Evolutionary conservation across 1,140 invertebrate genomes (phyloP).

Genomic region (Colletes gigas): DNA sequence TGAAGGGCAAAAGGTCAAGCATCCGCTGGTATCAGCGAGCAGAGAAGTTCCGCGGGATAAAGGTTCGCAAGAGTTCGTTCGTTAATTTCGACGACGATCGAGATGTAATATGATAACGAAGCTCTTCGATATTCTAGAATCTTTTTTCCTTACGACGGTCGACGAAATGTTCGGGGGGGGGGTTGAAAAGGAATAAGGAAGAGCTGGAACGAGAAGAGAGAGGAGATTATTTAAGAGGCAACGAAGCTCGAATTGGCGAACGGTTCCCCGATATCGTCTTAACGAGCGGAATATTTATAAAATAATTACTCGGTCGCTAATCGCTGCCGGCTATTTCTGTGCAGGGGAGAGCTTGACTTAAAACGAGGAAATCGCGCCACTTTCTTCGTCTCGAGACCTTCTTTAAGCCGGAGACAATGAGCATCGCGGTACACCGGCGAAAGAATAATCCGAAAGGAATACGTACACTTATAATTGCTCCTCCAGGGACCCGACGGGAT

Average conservation of each 20-base stretch:
- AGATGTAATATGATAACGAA: neutral
- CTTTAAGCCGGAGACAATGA: slow-evolving; percentile 15
- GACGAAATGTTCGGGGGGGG: no score
- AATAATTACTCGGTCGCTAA: slow-evolving; percentile 43
- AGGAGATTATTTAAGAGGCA: neutral
- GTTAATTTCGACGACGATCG: neutral
- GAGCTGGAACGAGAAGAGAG: no score
- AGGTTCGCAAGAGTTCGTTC: neutral
- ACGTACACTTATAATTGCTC: slow-evolving; percentile 26
- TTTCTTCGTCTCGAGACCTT: slow-evolving; percentile 8
- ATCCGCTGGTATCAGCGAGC: neutral
- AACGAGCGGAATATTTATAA: slow-evolving; percentile 54
- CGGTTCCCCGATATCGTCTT: slow-evolving; percentile 20
- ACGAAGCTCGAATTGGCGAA: slow-evolving; percentile 13
- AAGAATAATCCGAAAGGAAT: slow-evolving; percentile 41
- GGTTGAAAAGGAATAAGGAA: neutral
- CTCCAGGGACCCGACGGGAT: neutral
- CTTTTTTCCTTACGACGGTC: neutral
- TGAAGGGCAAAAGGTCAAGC: neutral
- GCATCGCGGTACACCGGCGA: slow-evolving; percentile 20
- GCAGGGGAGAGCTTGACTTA: neutral
- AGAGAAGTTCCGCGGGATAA: neutral
- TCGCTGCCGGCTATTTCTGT: slow-evolving; percentile 4
- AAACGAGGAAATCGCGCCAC: slow-evolving; percentile 20
- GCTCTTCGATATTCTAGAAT: neutral